Base-by-base conservation (phyloP, 1,140 invertebrate genomes). In the Sminthurinus signatus region DNA sequence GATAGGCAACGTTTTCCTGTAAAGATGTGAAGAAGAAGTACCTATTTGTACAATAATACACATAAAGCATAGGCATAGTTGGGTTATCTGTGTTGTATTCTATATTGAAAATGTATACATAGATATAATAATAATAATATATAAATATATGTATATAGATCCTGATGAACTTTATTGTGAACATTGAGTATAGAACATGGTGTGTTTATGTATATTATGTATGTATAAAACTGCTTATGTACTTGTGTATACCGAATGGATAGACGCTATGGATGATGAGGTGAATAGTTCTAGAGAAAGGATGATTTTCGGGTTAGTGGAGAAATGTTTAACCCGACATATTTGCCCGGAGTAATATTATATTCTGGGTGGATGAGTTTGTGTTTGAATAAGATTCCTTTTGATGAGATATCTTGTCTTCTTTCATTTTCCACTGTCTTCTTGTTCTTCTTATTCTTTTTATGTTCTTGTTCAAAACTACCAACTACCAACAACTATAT, bases 301-400 rank as follows among this genome's bases (percentile, higher is more conserved):
- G 48, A 54, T 60, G 57, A 55, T 64, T 64, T 64, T 64, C 48
- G 56, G 63, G 46, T 66, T 56, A 44, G 51, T 54, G 48, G 55
- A 66, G 52, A 61, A 60, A 61, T 55, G 46, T 64, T 64, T 68
- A 68, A 50, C 23, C 61, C 39, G 44, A 56, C 54, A 14, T 28
- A 28, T 50, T 61, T 64, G 57, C 62, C 62, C 43, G 21, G 50
- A 68, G 66, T 56, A 68, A 68, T 64, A 60, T 68, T 68, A 62
- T 62, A 67, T 60, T 64, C 50, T 64, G 66, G 62, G 15, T 68
- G 62, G 60, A 39, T 64, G 62, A 57, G 58, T 56, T 60, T 63
- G 31, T 68, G 66, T 68, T 68, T 64, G 62, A 64, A 56, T 64
- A 68, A 68, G 62, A 59, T 46, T 64, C 52, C 55, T 67, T 61